Evolutionary conservation across 2,797 vertebrate species (phyloP).

Genomic region (Spinus olivaceus): DNA sequence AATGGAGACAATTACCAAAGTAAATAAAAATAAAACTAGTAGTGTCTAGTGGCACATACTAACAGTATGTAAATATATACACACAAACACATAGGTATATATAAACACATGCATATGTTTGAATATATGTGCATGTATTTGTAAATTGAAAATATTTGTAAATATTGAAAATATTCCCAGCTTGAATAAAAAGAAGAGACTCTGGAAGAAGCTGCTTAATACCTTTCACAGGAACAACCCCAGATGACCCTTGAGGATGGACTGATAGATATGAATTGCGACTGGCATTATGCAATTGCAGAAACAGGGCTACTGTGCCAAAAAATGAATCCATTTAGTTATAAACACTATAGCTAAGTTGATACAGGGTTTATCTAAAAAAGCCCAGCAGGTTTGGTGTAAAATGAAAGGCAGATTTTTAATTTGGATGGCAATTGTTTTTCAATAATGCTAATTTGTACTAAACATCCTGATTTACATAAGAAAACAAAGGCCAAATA

Average conservation of each 20-base stretch:
- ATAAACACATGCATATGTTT: background rate
- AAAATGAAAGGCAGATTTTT: constrained; percentile 23
- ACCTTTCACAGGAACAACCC: background rate
- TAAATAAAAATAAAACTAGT: background rate
- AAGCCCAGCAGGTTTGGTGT: constrained; percentile 19
- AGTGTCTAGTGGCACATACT: background rate
- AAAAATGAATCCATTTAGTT: background rate
- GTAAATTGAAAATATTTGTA: background rate
- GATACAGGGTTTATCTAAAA: constrained; percentile 35
- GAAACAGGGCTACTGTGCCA: background rate
- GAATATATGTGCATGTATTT: background rate
- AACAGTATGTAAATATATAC: background rate
- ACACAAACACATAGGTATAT: background rate
- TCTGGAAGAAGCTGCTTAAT: background rate
- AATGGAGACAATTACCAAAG: background rate
- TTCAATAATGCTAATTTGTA: constrained; percentile 4
- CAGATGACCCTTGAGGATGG: background rate
- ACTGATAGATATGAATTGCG: background rate
- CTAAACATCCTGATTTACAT: background rate
- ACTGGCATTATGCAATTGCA: background rate
- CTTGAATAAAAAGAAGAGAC: background rate
- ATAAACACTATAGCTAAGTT: background rate
- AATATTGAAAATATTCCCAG: background rate
- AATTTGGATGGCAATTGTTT: constrained; percentile 31
- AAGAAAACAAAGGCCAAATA: constrained; percentile 4